Conservation (phyloP, 2,888 invertebrate species). For the Isoperla grammatica region DNA sequence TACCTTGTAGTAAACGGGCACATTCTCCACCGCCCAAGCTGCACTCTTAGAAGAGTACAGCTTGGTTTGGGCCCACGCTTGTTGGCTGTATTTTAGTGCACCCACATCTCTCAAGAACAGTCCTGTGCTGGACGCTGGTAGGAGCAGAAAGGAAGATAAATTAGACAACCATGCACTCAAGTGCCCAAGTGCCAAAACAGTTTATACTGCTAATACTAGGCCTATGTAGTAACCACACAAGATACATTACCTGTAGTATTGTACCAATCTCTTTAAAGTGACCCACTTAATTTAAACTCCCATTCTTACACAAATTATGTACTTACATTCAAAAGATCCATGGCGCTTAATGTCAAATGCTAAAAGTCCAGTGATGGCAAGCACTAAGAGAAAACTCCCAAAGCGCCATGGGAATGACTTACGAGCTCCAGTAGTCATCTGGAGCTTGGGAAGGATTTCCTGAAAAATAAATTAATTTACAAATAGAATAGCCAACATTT, state of each 20-base stretch:
- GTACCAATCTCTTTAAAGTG: no score
- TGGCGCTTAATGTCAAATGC: slow-evolving; percentile 60
- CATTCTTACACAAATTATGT: no score
- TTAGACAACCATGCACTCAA: no score
- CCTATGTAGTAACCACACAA: no score
- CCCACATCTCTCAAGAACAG: slow-evolving; percentile 60
- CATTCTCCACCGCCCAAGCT: slow-evolving; percentile 26
- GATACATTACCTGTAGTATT: no score
- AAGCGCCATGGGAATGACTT: slow-evolving; percentile 60
- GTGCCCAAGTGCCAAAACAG: no score
- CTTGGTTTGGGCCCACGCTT: slow-evolving; percentile 55
- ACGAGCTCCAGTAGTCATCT: slow-evolving; percentile 47
- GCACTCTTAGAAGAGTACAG: slow-evolving; percentile 51
- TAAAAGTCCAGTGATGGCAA: slow-evolving; percentile 55
- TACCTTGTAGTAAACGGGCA: slow-evolving; percentile 26
- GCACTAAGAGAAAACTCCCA: slow-evolving; percentile 56
- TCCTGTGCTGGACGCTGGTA: slow-evolving; percentile 58
- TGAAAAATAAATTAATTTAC: slow-evolving; percentile 37
- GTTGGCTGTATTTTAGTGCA: slow-evolving; percentile 56
- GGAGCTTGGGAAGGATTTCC: slow-evolving; percentile 41
- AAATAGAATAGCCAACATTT: no score
- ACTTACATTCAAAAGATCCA: slow-evolving; percentile 59
- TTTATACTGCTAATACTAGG: no score
- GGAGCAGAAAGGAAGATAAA: no score
- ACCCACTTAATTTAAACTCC: no score